phyloP scores from a whole-genome alignment of 2,113 vertebrate genomes.

The Rafetus swinhoei region DNA sequence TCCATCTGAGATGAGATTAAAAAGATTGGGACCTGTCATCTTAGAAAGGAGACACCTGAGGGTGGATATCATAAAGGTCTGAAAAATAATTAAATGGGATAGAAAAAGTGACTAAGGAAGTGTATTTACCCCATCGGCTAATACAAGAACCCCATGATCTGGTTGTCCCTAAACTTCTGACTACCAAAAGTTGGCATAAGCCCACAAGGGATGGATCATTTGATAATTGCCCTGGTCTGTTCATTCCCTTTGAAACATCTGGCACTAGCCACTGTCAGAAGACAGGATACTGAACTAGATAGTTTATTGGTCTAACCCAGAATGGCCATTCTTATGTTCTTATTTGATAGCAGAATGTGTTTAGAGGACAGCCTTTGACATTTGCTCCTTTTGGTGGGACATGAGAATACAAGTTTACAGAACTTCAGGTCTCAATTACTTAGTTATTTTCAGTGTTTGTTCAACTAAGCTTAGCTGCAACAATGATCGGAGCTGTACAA shows the following conservation, averaged over 20 bases:
- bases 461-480: background rate
- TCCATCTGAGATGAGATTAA: background rate
- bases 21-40: background rate
- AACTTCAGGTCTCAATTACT: background rate
- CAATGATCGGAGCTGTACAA: background rate
- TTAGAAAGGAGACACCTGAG: background rate
- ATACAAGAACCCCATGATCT: background rate
- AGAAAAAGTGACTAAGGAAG: no score
- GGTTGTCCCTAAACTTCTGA: background rate
- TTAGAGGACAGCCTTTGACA: background rate
- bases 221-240: background rate
- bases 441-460: background rate
- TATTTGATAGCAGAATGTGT: background rate
- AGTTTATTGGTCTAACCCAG: background rate
- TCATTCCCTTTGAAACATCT: background rate
- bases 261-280: background rate
- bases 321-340: background rate
- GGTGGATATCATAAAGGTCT: background rate
- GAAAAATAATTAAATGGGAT: background rate
- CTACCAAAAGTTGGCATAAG: no score
- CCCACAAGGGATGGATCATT: background rate
- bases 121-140: no score
- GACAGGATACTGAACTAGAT: background rate
- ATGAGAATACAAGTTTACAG: background rate
- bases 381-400: accelerated